Evolutionary conservation across 2,888 invertebrate genomes (phyloP).

Genomic region (Camptogramma bilineatum): DNA sequence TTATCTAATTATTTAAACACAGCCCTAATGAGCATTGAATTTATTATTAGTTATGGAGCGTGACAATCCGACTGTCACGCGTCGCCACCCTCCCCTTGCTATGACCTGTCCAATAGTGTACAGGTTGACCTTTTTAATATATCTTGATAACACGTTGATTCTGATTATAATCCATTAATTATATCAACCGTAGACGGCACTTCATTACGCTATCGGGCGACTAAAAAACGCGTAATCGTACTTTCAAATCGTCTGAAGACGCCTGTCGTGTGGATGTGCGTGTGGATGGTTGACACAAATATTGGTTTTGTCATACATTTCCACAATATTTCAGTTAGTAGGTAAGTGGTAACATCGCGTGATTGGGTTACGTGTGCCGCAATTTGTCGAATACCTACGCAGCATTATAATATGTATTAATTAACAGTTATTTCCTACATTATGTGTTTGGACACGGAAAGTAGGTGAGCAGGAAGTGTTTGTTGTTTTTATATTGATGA

Average conservation of each 20-base stretch:
- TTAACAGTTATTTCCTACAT: constrained; percentile 40
- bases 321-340: constrained; percentile 53
- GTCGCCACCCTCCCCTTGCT: neutral
- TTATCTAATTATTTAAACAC: constrained; percentile 2
- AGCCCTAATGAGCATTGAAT: constrained; percentile 13
- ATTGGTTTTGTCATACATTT: constrained; percentile 38
- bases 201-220: neutral
- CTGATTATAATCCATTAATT: neutral
- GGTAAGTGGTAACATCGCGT: constrained; percentile 50
- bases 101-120: constrained; percentile 23
- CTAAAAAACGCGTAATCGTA: neutral
- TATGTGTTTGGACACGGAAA: constrained; percentile 38
- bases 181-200: neutral
- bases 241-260: neutral
- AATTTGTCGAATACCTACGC: constrained; percentile 39
- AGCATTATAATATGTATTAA: constrained; percentile 34
- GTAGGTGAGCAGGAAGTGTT: constrained; percentile 39
- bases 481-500: constrained; percentile 1
- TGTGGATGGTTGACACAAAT: constrained; percentile 27
- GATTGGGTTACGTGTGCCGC: constrained; percentile 47
- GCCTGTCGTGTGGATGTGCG: constrained; percentile 7
- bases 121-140: constrained; percentile 18
- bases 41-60: constrained; percentile 57
- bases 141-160: neutral
- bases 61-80: constrained; percentile 56